Base-by-base conservation (phyloP, 2,797 vertebrate genomes). In the Brotula barbata region DNA sequence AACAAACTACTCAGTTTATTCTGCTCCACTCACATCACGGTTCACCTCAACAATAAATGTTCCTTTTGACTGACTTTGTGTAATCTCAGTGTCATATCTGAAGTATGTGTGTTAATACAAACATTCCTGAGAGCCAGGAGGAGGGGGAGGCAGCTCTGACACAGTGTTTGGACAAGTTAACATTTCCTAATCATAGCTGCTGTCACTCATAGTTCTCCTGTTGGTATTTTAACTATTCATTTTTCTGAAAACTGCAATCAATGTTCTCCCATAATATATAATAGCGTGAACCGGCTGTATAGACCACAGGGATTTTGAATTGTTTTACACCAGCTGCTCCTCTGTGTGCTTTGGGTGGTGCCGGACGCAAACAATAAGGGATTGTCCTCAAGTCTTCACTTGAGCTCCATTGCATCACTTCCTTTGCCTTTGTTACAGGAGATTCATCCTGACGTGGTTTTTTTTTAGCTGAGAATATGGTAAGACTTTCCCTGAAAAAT, bases 351-450 rank as follows among this genome's bases (percentile, higher is more conserved):
- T 48, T 82, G 77, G 88, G 88, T 75, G 81, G 48, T 65, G 80
- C 69, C 80, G 58, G 13, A 43, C 59, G 56, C 43, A 13, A 82
- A 90, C 86, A 90, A 89, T 87, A 60, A 73, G 20, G 54, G 58
- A 78, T 84, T 89, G 85, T 89, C 80, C 77, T 73, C 64, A 68
- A 54, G 78, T 74, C 69, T 70, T 73, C 47, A 72, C 79, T 82
- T 64, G 74, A 83, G 61, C 52, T 56, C 41, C 1, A 14, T 86
- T 76, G 76, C 77, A 83, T 84, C 81, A 90, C 55, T 84, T 88
- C 83, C 84, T 84, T 68, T 80, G 17, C 51, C 72, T 63, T 12
- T 22, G 54, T 71, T 61, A 61, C 56, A 68, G 69, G 45, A 73
- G 39, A 66, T 54, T 43, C 23, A 67, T 59, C 22, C 57, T 77